phyloP scores from a whole-genome alignment of 2,888 invertebrate species.

The Ptychoptera contaminata region DNA sequence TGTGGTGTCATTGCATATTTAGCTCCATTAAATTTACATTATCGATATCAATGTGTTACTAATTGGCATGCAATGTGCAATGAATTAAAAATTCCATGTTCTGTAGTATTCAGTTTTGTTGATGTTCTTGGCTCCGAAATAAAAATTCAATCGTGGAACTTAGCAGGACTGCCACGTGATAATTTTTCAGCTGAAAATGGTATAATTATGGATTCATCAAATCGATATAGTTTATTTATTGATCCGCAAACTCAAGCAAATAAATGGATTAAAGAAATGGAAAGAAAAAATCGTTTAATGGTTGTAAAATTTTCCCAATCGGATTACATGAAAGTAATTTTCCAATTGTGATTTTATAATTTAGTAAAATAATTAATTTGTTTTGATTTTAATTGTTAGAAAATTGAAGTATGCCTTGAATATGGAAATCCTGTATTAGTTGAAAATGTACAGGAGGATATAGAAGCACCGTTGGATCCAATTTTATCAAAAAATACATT shows the following conservation, averaged over 20 bases:
- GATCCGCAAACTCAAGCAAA: constrained; percentile 89
- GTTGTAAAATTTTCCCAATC: constrained; percentile 28
- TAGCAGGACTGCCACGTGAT: constrained; percentile 73
- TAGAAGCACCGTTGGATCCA: constrained; percentile 77
- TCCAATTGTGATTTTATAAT: not conserved
- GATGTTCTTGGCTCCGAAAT: constrained; percentile 70
- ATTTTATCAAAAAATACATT: constrained; percentile 64
- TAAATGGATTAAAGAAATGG: constrained; percentile 83
- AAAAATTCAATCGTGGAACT: constrained; percentile 56
- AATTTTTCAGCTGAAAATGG: constrained; percentile 78
- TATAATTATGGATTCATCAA: constrained; percentile 65
- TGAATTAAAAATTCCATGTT: constrained; percentile 58
- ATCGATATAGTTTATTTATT: constrained; percentile 78
- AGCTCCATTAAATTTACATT: constrained; percentile 63
- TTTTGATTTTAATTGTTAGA: constrained; percentile 29
- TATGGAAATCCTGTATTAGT: constrained; percentile 62
- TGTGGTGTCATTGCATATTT: constrained; percentile 82
- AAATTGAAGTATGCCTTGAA: constrained; percentile 52
- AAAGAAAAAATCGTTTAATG: constrained; percentile 31
- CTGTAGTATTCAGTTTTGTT: constrained; percentile 53
- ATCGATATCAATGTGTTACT: constrained; percentile 39
- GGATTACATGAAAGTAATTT: constrained; percentile 26
- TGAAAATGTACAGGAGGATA: constrained; percentile 70
- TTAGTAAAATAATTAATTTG: not conserved
- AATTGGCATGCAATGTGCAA: constrained; percentile 62